Evolutionary conservation across 1,140 invertebrate species (phyloP).

Genomic region (Copidosoma floridanum): DNA sequence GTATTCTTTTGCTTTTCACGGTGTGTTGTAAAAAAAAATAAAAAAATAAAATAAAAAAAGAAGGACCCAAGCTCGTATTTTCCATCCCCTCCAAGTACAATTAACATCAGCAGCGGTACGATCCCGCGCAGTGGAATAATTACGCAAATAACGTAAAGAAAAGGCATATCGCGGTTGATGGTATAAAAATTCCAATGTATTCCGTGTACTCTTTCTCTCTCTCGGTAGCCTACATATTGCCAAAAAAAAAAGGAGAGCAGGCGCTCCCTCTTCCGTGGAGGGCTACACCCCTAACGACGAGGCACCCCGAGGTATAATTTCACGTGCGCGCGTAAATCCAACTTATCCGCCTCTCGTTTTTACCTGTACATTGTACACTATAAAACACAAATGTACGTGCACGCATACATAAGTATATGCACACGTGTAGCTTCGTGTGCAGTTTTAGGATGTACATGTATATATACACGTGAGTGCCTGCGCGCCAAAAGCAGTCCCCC

Average conservation of each 20-base stretch:
- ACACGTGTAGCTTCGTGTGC: background rate
- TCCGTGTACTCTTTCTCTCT: too few species aligned
- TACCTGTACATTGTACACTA: too few species aligned
- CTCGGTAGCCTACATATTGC: background rate
- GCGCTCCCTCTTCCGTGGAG: too few species aligned
- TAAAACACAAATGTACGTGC: background rate
- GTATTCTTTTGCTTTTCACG: too few species aligned
- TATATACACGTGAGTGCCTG: background rate
- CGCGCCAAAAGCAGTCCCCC: constrained; percentile 48
- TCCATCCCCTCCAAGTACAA: too few species aligned
- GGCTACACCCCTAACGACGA: constrained; percentile 12
- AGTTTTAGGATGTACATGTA: too few species aligned
- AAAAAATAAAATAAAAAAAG: background rate
- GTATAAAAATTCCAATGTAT: too few species aligned
- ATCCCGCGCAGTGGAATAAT: background rate
- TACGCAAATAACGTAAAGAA: constrained; percentile 1
- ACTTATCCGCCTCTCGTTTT: too few species aligned
- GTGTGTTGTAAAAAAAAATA: background rate
- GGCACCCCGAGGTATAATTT: too few species aligned
- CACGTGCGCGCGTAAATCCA: too few species aligned
- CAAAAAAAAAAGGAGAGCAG: background rate
- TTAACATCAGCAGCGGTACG: too few species aligned
- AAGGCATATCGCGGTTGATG: too few species aligned
- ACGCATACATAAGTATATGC: background rate
- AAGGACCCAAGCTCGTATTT: background rate